These are phyloP conservation scores for Celastrina argiolus DNA, from an alignment of 2,888 invertebrate genomes.

Conservation along the genomic window DNA sequence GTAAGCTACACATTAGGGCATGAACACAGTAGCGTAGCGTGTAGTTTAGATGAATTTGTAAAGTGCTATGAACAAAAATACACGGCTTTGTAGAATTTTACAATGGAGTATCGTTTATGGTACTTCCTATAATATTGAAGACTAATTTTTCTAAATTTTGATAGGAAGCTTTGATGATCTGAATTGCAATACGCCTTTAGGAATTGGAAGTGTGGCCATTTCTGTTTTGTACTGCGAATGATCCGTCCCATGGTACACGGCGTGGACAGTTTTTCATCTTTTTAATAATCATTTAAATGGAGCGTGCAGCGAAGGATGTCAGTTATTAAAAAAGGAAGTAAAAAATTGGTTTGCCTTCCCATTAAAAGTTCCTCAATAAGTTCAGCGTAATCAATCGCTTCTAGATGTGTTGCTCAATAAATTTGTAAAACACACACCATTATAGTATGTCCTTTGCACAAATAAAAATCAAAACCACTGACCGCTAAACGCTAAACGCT, in stretches of 20 bases:
- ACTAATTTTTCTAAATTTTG: conserved; percentile 6
- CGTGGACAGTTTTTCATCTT: conserved; percentile 32
- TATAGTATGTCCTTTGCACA: neutral
- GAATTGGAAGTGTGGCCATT: conserved; percentile 12
- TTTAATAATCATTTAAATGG: conserved; percentile 31
- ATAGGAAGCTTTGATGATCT: conserved; percentile 19
- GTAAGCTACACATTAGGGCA: conserved; percentile 26
- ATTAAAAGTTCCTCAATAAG: too few relatives aligned
- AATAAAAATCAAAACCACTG: neutral
- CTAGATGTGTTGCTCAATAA: neutral
- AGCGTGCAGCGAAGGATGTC: neutral
- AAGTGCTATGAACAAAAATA: neutral
- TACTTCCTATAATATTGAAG: conserved; percentile 17
- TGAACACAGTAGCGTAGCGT: conserved; percentile 17
- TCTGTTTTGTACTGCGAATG: conserved; percentile 30
- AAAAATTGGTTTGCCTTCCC: too few relatives aligned
- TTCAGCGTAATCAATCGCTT: neutral
- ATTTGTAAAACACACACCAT: too few relatives aligned
- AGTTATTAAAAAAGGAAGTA: too few relatives aligned
- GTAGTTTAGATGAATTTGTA: conserved; percentile 16
- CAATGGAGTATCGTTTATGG: neutral
- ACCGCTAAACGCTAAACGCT: neutral
- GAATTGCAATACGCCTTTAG: conserved; percentile 9
- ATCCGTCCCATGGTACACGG: conserved; percentile 64
- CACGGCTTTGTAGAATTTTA: conserved; percentile 17